Evolutionary conservation across 2,797 vertebrate genomes (phyloP), one percentile per base, ranked within the genome.

Genomic region (Acrocephalus scirpaceus): DNA sequence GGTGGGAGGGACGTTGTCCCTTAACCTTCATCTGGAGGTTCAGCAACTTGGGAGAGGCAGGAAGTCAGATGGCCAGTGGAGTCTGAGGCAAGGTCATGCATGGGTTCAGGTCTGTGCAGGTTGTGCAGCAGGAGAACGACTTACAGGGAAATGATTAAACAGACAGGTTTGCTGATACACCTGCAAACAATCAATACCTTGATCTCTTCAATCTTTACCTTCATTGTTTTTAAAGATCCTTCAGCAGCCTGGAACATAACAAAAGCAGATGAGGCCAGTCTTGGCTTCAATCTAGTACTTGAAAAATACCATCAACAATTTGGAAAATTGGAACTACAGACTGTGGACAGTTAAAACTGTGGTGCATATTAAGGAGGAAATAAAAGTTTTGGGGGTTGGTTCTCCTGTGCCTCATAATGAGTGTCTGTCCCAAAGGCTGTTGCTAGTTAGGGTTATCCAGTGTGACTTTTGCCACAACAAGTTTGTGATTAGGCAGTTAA

Each of bases 1-100:
- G 1, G 27, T 36, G 18, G 45, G 27, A 58, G 32, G 10, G 32
- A 67, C 0, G 0, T 22, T 32, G 45, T 30, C n/a, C 19, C 22
- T 18, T 47, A 51, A 0, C 22, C 47, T 67, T 60, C 38, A 60
- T 23, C 54, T 32, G 19, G 53, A 67, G 22, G 27, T 60, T 67
- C 16, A 53, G n/a, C 27, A 45, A 2, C 19, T 45, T 76, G n/a
- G 47, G 38, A 86, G 38, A 76, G 19, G n/a, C 20, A 60, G 45
- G n/a, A 45, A 60, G n/a, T 60, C 54, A 5, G 3, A 29, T 45
- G 62, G n/a, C 29, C 16, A n/a, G 16, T 32, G 27, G 54, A 67
- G 54, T 60, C 62, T n/a, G 72, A 76, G 62, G 38, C 47, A 69
- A 76, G 47, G 47, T 29, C 1, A 1, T 51, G 32, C 71, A 53